phyloP scores from a whole-genome alignment of 1,140 invertebrate species.

The Aphaenogaster floridana region DNA sequence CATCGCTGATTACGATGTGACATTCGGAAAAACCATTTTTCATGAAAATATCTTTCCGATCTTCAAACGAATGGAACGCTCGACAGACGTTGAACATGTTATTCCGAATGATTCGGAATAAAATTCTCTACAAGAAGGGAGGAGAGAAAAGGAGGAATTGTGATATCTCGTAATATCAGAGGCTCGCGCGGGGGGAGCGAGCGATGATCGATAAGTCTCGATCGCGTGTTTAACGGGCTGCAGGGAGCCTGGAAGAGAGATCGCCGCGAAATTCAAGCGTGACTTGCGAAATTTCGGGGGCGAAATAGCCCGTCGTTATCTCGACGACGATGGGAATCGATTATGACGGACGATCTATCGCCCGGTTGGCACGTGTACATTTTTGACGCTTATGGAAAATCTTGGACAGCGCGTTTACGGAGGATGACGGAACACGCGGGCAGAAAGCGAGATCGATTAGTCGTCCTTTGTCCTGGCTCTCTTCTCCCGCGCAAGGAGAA shows the following conservation, averaged over 20 bases:
- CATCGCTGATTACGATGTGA: constrained; percentile 16
- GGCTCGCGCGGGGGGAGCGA: background rate
- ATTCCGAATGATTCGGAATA: constrained; percentile 26
- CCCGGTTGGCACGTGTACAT: constrained; percentile 2
- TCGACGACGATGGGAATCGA: constrained; percentile 33
- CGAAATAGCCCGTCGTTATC: constrained; percentile 38
- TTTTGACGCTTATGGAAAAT: constrained; percentile 51
- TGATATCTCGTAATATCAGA: background rate
- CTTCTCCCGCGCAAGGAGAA: background rate
- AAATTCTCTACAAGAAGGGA: constrained; percentile 11
- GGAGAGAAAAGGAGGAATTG: background rate
- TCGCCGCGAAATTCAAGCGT: constrained; percentile 27
- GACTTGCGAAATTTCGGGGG: constrained; percentile 41
- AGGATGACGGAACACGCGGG: constrained; percentile 12
- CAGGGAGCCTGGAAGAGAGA: background rate
- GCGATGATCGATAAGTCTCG: constrained; percentile 39
- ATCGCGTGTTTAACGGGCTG: constrained; percentile 20
- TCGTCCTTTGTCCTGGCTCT: constrained; percentile 37
- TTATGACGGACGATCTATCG: constrained; percentile 37
- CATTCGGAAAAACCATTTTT: constrained; percentile 22
- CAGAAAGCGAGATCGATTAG: constrained; percentile 52
- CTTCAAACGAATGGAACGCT: constrained; percentile 29
- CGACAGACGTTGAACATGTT: constrained; percentile 44
- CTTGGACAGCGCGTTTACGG: constrained; percentile 39
- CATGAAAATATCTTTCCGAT: constrained; percentile 22